Conservation (phyloP, 2,797 vertebrate genomes). For the Acomys russatus region DNA sequence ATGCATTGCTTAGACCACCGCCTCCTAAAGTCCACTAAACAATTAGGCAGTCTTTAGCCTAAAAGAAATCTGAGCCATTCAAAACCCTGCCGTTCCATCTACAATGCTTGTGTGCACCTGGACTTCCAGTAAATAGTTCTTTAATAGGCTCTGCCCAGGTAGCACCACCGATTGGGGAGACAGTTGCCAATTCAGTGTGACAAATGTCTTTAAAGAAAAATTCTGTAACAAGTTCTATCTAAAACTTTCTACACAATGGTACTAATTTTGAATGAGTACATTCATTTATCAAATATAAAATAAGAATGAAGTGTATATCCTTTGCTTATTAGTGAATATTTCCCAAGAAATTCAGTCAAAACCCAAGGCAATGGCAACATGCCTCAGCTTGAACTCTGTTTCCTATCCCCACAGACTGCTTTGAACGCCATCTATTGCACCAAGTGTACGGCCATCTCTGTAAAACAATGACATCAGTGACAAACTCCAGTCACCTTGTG, state of each 20-base stretch:
- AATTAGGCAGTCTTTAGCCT: background rate
- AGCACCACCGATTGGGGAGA: background rate
- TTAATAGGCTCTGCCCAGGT: background rate
- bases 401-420: background rate
- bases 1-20: background rate
- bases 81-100: background rate
- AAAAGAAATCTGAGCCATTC: background rate
- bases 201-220: background rate
- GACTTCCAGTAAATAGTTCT: background rate
- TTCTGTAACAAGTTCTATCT: background rate
- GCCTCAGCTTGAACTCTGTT: slow-evolving; percentile 9
- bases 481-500: background rate
- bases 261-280: background rate
- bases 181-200: background rate
- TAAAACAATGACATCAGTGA: background rate
- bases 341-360: slow-evolving; percentile 19
- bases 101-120: background rate
- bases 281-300: background rate
- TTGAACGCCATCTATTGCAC: background rate
- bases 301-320: background rate
- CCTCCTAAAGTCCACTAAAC: background rate
- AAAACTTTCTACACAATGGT: background rate
- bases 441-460: background rate
- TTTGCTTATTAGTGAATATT: background rate
- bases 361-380: background rate